Conservation (phyloP, 92 coral and sea anemone species). For the Chrysogorgia sp. region DNA sequence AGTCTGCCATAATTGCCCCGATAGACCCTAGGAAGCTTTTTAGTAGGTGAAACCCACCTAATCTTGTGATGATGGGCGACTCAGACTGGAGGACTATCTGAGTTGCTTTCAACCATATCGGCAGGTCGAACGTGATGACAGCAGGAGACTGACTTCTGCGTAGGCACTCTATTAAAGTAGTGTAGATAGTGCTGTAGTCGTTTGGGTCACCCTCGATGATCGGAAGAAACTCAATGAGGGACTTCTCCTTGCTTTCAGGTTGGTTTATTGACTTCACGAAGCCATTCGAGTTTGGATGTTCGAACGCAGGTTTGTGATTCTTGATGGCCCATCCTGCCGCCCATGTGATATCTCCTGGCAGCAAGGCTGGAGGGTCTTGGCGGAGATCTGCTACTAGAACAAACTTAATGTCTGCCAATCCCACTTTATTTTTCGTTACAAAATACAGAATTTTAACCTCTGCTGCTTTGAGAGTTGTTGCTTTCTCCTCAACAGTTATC, state of each 20-base stretch:
- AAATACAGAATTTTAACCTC: neutral
- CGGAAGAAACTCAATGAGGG: neutral
- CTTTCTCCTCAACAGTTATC: neutral
- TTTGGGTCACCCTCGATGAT: slow-evolving; percentile 7
- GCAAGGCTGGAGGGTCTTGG: neutral
- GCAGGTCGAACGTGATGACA: neutral
- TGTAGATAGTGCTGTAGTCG: neutral
- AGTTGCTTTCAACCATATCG: neutral
- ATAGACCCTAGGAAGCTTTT: too few species aligned
- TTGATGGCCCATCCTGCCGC: neutral
- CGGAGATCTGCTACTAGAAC: neutral
- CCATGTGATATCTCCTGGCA: neutral
- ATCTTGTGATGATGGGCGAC: too few species aligned
- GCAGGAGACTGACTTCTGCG: neutral
- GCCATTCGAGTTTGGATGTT: neutral
- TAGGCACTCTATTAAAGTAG: neutral
- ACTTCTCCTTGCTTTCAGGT: neutral
- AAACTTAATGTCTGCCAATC: neutral
- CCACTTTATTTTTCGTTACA: neutral
- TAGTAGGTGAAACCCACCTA: too few species aligned
- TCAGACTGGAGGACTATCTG: too few species aligned
- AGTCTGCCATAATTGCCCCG: too few species aligned
- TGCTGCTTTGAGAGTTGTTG: neutral
- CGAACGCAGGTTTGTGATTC: neutral
- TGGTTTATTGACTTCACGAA: neutral